Percentiles rank a stretch among this genome's conserved stretches.
Conservation (phyloP, 23 tunicate genomes). For the Corella eumyota region DNA sequence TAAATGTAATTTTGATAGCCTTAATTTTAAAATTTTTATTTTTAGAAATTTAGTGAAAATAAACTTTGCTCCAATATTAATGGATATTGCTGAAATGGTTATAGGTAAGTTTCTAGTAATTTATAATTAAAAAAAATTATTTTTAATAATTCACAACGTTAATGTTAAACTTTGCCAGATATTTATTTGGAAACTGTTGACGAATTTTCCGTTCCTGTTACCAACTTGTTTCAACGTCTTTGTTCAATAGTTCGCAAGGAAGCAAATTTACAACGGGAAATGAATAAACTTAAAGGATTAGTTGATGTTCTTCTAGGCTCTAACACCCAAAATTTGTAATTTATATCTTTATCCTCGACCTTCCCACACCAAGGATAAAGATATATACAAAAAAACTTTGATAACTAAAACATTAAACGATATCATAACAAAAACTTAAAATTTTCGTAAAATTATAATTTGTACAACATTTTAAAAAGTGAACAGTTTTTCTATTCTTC, state of each 20-base stretch:
- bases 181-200: constrained; percentile 27
- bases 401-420: too few species aligned
- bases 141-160: too few species aligned
- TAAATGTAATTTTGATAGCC: too few species aligned
- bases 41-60: constrained; percentile 42
- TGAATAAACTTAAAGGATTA: constrained; percentile 44
- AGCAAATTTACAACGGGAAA: constrained; percentile 26
- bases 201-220: constrained; percentile 19
- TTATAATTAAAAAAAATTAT: background rate
- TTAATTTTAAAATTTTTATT: constrained; percentile 1
- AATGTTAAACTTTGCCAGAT: too few species aligned
- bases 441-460: too few species aligned
- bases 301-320: constrained; percentile 14
- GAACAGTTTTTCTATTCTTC: too few species aligned
- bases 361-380: too few species aligned
- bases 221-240: constrained; percentile 23
- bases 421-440: too few species aligned
- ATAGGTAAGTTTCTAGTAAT: constrained; percentile 16
- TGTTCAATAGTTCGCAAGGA: constrained; percentile 17
- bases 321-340: background rate
- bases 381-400: too few species aligned
- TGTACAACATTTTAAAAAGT: too few species aligned
- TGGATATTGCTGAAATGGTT: constrained; percentile 33
- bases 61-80: constrained; percentile 35
- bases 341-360: too few species aligned